Evolutionary conservation across 1,140 invertebrate genomes (phyloP).

Genomic region (Melanaphis sacchari): DNA sequence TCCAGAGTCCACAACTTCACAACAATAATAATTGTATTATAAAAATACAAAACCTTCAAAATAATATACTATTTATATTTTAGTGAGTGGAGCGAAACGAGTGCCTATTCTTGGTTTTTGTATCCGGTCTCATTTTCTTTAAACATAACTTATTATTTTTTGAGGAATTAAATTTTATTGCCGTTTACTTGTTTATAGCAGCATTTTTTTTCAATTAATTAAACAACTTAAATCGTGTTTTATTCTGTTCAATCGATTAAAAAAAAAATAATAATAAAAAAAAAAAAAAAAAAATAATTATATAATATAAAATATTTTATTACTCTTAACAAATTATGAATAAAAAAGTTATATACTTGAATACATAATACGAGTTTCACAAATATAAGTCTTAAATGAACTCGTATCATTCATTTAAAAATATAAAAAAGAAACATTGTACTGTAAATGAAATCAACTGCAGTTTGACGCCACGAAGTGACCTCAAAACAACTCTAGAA

Average conservation of each 20-base stretch:
- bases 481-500: conserved; percentile 33
- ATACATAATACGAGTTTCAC: background rate
- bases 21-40: background rate
- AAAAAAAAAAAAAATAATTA: no score
- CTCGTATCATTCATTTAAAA: background rate
- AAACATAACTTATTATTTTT: background rate
- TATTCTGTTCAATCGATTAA: background rate
- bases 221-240: background rate
- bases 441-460: conserved; percentile 10
- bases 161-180: background rate
- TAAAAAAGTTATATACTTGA: background rate
- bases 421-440: background rate
- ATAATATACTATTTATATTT: background rate
- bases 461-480: background rate
- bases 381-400: background rate
- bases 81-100: background rate
- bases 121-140: background rate
- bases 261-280: no score
- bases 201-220: background rate
- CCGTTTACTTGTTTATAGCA: background rate
- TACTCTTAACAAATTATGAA: background rate
- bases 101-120: background rate
- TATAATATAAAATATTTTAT: background rate
- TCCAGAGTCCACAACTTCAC: background rate
- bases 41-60: conserved; percentile 4